These are phyloP conservation scores for Sciurus carolinensis DNA, from an alignment of 2,797 vertebrate genomes.

Conservation along the genomic window DNA sequence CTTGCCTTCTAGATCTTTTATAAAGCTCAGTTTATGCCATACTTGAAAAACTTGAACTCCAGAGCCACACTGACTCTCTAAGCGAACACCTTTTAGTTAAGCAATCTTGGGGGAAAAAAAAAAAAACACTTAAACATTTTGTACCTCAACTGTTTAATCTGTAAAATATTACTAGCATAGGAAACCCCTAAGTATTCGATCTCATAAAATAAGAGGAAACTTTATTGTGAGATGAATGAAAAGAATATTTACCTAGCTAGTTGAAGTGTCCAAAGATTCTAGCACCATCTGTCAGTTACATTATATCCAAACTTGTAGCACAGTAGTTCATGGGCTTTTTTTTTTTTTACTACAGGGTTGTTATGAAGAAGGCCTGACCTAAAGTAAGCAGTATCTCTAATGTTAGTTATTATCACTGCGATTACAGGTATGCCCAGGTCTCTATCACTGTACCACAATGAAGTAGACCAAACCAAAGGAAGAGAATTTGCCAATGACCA, in stretches of 20 bases:
- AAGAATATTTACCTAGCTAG: background rate
- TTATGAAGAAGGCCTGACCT: background rate
- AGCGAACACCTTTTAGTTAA: background rate
- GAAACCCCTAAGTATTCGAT: background rate
- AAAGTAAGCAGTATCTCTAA: background rate
- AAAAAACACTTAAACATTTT: background rate
- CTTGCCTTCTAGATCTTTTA: background rate
- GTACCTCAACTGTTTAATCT: background rate
- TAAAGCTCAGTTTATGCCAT: background rate
- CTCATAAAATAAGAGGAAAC: background rate
- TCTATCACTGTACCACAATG: accelerated
- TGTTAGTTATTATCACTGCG: too few relatives aligned
- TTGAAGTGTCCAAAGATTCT: background rate
- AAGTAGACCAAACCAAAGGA: background rate
- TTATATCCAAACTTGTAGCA: background rate
- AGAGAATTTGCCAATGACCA: background rate
- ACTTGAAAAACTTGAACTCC: background rate
- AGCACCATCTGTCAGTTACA: background rate
- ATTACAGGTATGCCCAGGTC: accelerated
- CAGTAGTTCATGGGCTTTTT: background rate
- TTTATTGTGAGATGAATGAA: background rate
- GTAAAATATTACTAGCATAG: background rate
- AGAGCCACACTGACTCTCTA: background rate
- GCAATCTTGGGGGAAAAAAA: background rate
- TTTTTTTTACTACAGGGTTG: background rate